phyloP scores from a whole-genome alignment of 2,797 vertebrate species.

The Scleropages formosus region DNA sequence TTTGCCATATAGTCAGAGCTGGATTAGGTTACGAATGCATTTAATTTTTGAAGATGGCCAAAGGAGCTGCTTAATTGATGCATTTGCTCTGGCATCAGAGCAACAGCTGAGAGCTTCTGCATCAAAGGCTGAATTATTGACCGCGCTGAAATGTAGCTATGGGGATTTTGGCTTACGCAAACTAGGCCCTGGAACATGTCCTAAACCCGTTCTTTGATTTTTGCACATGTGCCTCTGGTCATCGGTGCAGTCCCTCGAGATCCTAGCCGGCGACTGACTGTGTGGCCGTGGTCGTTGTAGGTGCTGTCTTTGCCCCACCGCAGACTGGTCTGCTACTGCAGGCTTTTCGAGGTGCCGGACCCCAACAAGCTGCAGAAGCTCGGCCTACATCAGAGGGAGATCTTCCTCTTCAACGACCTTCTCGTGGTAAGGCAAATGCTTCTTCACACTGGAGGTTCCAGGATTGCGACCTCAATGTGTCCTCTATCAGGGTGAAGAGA shows the following conservation, averaged over 20 bases:
- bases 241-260: background rate
- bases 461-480: background rate
- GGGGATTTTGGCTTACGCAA: background rate
- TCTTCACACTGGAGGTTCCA: background rate
- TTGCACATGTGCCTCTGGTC: background rate
- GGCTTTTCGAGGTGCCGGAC: constrained; percentile 96
- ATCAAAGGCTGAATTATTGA: constrained; percentile 18
- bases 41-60: background rate
- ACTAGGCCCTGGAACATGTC: background rate
- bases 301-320: constrained; percentile 94
- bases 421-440: constrained; percentile 82
- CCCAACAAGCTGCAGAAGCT: constrained; percentile 97
- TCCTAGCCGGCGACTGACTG: background rate
- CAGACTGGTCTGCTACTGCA: constrained; percentile 95
- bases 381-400: constrained; percentile 95
- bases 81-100: background rate
- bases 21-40: background rate
- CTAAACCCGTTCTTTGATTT: background rate
- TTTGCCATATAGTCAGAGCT: background rate
- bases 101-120: background rate
- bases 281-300: constrained; percentile 54
- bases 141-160: background rate
- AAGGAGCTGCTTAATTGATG: background rate
- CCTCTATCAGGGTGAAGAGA: no score
- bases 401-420: constrained; percentile 98